Evolutionary conservation across 2,797 vertebrate genomes (phyloP).

Genomic region (Botia almorhae): DNA sequence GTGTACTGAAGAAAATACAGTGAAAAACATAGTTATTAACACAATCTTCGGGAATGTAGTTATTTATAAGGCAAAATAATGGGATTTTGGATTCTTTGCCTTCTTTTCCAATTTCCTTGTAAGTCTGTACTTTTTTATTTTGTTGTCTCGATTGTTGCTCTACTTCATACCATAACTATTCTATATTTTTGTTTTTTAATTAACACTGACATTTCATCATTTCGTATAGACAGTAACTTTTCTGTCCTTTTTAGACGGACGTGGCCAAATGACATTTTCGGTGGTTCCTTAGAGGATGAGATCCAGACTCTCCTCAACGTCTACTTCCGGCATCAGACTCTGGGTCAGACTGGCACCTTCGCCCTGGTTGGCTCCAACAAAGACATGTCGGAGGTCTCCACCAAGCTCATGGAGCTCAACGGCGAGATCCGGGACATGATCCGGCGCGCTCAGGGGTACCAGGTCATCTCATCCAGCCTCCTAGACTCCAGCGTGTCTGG

Average conservation of each 20-base stretch:
- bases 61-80: too few species aligned
- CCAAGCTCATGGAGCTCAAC: conserved; percentile 95
- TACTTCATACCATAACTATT: too few species aligned
- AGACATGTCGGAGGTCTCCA: conserved; percentile 93
- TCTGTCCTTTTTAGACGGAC: conserved; percentile 76
- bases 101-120: too few species aligned
- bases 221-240: background rate
- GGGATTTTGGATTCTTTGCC: too few species aligned
- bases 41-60: too few species aligned
- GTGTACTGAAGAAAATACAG: too few species aligned
- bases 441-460: conserved; percentile 92
- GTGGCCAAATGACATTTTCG: conserved; percentile 96
- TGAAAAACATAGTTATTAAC: too few species aligned
- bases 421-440: conserved; percentile 98
- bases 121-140: too few species aligned
- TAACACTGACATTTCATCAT: too few species aligned
- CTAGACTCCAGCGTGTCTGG: conserved; percentile 92
- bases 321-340: conserved; percentile 96
- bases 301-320: conserved; percentile 98
- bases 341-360: conserved; percentile 96
- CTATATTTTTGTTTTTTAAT: too few species aligned
- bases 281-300: conserved; percentile 91
- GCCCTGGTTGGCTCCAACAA: conserved; percentile 95
- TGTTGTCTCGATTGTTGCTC: too few species aligned
- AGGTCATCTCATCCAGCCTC: conserved; percentile 92